Evolutionary conservation across 2,797 vertebrate species (phyloP).

Genomic region (Enteromius viviparus): DNA sequence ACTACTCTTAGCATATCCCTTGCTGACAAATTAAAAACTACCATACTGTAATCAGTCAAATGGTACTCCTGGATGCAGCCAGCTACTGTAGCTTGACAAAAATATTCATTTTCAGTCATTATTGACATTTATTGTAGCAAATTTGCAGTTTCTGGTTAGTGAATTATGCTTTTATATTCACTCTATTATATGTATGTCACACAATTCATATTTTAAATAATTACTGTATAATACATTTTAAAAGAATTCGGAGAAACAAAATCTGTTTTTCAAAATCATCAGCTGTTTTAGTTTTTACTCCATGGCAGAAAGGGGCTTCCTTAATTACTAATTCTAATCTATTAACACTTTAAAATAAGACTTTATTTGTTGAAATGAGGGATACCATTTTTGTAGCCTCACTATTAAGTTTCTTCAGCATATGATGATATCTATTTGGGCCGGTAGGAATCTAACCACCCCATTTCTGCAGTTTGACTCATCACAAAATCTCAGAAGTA

Average conservation of each 20-base stretch:
- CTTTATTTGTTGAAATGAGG: neutral
- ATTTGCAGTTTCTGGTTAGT: neutral
- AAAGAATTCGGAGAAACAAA: neutral
- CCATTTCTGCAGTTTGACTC: slow-evolving; percentile 28
- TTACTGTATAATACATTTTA: too few species aligned
- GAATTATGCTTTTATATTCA: neutral
- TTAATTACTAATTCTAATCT: neutral
- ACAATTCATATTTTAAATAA: neutral
- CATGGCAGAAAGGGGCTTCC: neutral
- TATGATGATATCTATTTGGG: neutral
- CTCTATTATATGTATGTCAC: neutral
- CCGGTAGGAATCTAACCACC: neutral
- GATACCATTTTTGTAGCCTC: neutral
- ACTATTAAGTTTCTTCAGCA: neutral
- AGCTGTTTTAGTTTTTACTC: neutral
- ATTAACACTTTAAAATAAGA: neutral
- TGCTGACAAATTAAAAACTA: neutral
- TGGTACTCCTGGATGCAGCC: too few species aligned
- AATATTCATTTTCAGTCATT: neutral
- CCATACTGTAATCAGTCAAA: neutral
- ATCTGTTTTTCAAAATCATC: too few species aligned
- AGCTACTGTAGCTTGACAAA: neutral
- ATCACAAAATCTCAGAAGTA: slow-evolving; percentile 21
- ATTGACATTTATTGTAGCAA: neutral
- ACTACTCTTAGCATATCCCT: neutral